Percentiles rank a stretch among this genome's conserved stretches.
These are phyloP conservation scores for Hyperoplus lanceolatus DNA, from an alignment of 2,797 vertebrate species.

Conservation along the genomic window DNA sequence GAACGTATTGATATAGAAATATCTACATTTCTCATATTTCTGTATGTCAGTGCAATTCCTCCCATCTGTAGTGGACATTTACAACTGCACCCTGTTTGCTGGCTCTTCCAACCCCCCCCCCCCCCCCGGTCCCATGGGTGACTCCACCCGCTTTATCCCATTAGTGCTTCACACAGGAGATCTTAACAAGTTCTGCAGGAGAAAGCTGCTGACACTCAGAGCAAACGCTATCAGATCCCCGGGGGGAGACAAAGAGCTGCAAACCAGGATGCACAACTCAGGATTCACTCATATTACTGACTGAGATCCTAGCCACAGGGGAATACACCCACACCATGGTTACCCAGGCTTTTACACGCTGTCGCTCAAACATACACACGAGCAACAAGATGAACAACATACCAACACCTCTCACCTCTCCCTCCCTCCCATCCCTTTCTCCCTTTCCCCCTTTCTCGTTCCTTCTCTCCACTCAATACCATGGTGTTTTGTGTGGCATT, in stretches of 20 bases:
- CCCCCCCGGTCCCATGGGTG: slow-evolving; percentile 39
- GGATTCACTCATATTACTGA: slow-evolving; percentile 67
- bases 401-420: slow-evolving; percentile 20
- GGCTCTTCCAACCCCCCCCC: slow-evolving; percentile 48
- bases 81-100: slow-evolving; percentile 48
- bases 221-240: slow-evolving; percentile 53
- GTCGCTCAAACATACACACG: slow-evolving; percentile 46
- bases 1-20: no score
- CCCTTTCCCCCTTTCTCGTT: not conserved
- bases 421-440: not conserved
- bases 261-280: slow-evolving; percentile 39
- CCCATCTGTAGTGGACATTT: slow-evolving; percentile 31
- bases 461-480: not conserved
- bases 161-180: slow-evolving; percentile 37
- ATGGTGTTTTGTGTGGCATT: slow-evolving; percentile 1
- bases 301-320: slow-evolving; percentile 51
- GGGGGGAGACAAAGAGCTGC: slow-evolving; percentile 46
- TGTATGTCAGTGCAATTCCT: no score
- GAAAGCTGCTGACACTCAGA: slow-evolving; percentile 56
- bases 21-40: no score
- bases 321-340: slow-evolving; percentile 73
- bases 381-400: slow-evolving; percentile 40
- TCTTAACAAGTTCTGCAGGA: slow-evolving; percentile 41
- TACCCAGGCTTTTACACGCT: slow-evolving; percentile 47
- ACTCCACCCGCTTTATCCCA: slow-evolving; percentile 47